These are phyloP conservation scores for Drosophila ogumai DNA, from an alignment of 1,140 invertebrate species.

Conservation along the genomic window DNA sequence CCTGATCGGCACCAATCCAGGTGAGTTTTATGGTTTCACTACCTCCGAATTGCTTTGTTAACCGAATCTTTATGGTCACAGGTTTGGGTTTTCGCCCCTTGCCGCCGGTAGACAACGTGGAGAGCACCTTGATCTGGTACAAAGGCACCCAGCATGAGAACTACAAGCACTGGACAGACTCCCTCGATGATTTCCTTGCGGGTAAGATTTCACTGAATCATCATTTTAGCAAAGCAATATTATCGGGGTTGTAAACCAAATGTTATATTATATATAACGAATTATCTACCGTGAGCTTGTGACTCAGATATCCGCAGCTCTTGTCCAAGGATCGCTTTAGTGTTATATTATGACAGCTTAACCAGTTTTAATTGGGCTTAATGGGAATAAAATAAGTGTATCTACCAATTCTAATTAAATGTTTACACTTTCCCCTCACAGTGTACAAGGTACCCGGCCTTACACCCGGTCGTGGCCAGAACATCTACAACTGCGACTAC, in stretches of 20 bases:
- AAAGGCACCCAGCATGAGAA: conserved; percentile 90
- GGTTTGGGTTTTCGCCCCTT: conserved; percentile 96
- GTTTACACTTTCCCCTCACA: conserved; percentile 60
- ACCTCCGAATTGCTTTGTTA: conserved; percentile 8
- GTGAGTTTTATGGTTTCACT: conserved; percentile 83
- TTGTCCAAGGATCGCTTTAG: neutral
- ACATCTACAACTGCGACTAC: conserved; percentile 89
- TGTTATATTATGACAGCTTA: neutral
- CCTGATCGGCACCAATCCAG: conserved; percentile 96
- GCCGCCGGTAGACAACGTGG: conserved; percentile 92
- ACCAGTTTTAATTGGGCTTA: neutral
- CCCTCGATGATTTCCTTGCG: conserved; percentile 90
- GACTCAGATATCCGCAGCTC: neutral
- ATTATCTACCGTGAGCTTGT: neutral
- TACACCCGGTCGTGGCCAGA: conserved; percentile 88
- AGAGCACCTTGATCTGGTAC: conserved; percentile 97
- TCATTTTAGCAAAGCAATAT: neutral
- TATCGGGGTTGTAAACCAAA: neutral
- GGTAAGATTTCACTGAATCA: conserved; percentile 86
- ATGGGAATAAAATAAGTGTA: neutral
- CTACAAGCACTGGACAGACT: conserved; percentile 91
- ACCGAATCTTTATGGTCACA: conserved; percentile 76
- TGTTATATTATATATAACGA: neutral
- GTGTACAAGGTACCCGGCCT: conserved; percentile 89
- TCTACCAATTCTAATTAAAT: neutral